A percentile compares a stretch with the other conserved stretches of the same genome.
Conservation (phyloP, 2,797 vertebrate species). For the Picus viridis region DNA sequence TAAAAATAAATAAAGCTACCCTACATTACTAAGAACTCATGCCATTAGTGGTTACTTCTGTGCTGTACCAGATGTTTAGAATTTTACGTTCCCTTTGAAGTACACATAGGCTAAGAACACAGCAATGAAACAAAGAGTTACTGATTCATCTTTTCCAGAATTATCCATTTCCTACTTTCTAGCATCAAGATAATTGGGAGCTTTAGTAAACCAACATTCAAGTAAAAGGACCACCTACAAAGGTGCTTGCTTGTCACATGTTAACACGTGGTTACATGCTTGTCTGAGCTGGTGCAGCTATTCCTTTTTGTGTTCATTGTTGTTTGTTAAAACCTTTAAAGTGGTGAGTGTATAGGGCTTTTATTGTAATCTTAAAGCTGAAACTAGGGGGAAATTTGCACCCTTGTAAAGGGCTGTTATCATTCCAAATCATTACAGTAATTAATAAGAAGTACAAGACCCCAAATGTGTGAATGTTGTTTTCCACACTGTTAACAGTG, state of each 20-base stretch:
- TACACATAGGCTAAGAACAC: not conserved
- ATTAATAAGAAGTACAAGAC: not conserved
- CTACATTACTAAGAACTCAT: not conserved
- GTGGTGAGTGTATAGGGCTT: not conserved
- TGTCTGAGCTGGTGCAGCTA: not conserved
- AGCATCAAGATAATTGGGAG: not conserved
- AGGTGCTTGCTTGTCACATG: not conserved
- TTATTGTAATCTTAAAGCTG: not conserved
- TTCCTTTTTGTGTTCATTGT: not conserved
- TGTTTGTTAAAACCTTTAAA: not conserved
- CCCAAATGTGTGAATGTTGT: not conserved
- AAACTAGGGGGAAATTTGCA: not conserved
- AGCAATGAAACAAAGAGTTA: not conserved
- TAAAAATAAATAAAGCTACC: not conserved
- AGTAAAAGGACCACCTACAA: not conserved
- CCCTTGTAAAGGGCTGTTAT: not conserved
- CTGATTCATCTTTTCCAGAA: not conserved
- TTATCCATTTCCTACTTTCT: not conserved
- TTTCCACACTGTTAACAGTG: not conserved
- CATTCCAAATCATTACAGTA: not conserved
- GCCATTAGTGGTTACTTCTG: fast-evolving
- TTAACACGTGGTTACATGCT: not conserved
- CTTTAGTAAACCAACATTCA: not conserved
- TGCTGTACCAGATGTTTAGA: not conserved
- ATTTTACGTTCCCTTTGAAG: not conserved